These are phyloP conservation scores for Neotoma lepida DNA, from an alignment of 2,113 vertebrate genomes.

Conservation along the genomic window DNA sequence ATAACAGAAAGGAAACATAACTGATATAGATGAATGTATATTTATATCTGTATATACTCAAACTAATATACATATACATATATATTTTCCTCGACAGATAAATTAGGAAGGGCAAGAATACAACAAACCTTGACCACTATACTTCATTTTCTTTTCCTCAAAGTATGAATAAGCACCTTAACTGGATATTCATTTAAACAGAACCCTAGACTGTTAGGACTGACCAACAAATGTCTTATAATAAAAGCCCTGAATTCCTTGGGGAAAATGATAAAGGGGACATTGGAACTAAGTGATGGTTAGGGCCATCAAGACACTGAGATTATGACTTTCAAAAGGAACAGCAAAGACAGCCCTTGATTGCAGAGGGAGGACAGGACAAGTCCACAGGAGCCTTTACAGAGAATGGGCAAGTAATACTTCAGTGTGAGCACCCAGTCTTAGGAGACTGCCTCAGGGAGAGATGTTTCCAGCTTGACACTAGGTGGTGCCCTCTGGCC, in stretches of 20 bases:
- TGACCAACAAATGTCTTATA: neutral
- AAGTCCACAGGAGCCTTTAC: neutral
- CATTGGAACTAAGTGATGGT: neutral
- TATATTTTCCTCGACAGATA: neutral
- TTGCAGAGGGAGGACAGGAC: neutral
- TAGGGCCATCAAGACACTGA: neutral
- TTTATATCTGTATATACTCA: neutral
- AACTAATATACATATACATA: neutral
- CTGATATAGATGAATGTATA: neutral
- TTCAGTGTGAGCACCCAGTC: neutral
- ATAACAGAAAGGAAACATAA: neutral
- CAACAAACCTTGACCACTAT: neutral
- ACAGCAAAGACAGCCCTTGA: neutral
- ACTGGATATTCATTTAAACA: neutral
- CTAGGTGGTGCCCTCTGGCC: neutral
- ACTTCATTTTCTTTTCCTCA: neutral
- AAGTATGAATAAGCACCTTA: neutral
- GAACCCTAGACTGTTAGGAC: neutral
- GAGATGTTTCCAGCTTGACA: neutral
- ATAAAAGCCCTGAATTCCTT: neutral
- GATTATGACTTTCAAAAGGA: conserved; percentile 8
- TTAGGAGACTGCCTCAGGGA: neutral
- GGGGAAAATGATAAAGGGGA: neutral
- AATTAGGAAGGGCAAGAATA: neutral
- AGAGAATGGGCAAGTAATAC: neutral